A percentile compares a stretch with the other conserved stretches of the same genome.
Evolutionary conservation across 1,140 invertebrate species (phyloP).

Genomic region (Caenorhabditis tropicalis): DNA sequence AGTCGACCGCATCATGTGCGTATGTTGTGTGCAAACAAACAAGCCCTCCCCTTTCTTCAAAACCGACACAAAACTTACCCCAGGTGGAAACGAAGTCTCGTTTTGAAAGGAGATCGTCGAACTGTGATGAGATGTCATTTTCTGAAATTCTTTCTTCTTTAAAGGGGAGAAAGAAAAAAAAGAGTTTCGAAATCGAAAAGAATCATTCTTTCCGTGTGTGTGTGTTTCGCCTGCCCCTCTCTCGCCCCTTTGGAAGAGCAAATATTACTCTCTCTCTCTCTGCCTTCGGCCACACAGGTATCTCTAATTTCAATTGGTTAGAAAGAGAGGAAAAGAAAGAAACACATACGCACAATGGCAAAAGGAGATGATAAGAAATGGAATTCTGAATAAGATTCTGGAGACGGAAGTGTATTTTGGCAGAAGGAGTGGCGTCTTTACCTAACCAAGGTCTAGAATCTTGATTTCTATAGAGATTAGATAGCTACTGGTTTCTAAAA

Average conservation of each 20-base stretch:
- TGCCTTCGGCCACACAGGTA: neutral
- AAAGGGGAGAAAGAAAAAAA: neutral
- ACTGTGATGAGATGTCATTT: neutral
- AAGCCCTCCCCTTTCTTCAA: neutral
- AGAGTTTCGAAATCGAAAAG: neutral
- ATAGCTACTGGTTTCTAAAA: too few relatives aligned
- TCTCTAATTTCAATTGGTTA: constrained; percentile 16
- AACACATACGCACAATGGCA: neutral
- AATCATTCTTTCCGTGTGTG: neutral
- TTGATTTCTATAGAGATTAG: too few relatives aligned
- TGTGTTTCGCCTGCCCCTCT: neutral
- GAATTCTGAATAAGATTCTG: neutral
- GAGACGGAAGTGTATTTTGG: too few relatives aligned
- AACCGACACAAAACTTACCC: neutral
- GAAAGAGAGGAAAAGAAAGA: neutral
- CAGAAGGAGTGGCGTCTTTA: too few relatives aligned
- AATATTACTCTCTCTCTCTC: neutral
- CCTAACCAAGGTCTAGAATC: too few relatives aligned
- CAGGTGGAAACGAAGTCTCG: constrained; percentile 31
- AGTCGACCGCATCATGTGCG: neutral
- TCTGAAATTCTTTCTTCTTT: neutral
- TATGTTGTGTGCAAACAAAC: constrained; percentile 1
- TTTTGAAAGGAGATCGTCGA: neutral
- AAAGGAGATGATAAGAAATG: neutral
- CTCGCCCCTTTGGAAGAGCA: neutral